phyloP scores from a whole-genome alignment of 2,113 vertebrate species.

The Calyptomena viridis region DNA sequence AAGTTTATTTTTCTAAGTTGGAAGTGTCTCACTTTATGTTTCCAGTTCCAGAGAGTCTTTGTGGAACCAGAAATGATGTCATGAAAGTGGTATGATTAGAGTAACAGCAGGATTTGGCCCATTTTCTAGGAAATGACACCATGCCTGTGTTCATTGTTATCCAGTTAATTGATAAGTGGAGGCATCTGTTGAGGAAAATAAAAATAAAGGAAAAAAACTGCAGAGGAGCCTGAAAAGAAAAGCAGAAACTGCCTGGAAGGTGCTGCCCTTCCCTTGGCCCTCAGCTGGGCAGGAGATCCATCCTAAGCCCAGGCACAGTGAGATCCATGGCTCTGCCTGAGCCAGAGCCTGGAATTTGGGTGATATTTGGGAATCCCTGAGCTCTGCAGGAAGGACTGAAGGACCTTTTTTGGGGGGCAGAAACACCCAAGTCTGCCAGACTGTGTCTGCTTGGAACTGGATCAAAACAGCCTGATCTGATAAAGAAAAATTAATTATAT shows the following conservation, averaged over 20 bases:
- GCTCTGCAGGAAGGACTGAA: not conserved
- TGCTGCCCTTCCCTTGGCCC: not conserved
- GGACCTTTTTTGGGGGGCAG: not conserved
- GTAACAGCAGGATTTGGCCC: not conserved
- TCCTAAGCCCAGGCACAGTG: not conserved
- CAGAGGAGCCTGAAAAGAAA: not conserved
- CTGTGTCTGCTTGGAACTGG: not conserved
- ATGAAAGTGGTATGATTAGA: not conserved
- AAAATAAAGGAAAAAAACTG: not conserved
- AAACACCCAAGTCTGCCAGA: not conserved
- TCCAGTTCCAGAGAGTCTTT: not conserved
- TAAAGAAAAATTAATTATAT: not conserved
- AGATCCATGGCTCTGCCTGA: not conserved
- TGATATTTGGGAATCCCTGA: not conserved
- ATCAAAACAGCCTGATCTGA: not conserved
- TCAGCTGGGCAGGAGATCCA: fast-evolving
- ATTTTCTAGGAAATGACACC: slow-evolving; percentile 25
- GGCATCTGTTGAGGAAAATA: not conserved
- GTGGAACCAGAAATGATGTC: not conserved
- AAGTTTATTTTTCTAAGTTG: not conserved
- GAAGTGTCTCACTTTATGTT: not conserved
- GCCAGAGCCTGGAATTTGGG: not conserved
- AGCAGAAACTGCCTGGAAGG: not conserved
- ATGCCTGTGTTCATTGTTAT: not conserved
- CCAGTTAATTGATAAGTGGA: not conserved